Evolutionary conservation across 2,888 invertebrate genomes (phyloP), one percentile per base, ranked within the genome.

Genomic region (Ornithoptera alexandrae): DNA sequence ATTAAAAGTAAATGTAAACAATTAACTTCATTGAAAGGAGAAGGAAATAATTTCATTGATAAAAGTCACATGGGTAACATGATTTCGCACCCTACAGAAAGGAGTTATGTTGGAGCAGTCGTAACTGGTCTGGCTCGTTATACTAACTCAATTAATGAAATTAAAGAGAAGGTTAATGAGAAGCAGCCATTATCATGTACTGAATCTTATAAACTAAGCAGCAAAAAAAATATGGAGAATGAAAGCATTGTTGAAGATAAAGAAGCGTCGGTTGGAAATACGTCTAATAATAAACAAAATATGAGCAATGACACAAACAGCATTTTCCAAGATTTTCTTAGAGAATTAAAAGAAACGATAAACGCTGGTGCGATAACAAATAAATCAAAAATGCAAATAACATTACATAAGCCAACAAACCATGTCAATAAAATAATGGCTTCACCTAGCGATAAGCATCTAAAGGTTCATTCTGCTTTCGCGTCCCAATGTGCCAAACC

Each of bases 401-500:
- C 8, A 17, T 20, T 30, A 42, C 39, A 61, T 56, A 64, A 60
- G 39, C 36, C 60, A 46, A 61, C 39, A 53, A 57, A 22, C 4
- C 12, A 46, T 63, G 12, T 59, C 10, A 42, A 56, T 50, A 70
- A 67, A 39, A 22, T 65, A 42, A 42, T 61, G 24, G 18, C 50
- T 53, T 39, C 50, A 6, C 53, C 53, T 7, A 59, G 56, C 36
- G 39, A 56, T 22, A 58, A 22, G 18, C 67, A 64, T 24, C 30
- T 62, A 46, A 68, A 61, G 20, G 22, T 17, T 30, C 18, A 74
- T 42, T n/a, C 67, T 22, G 20, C 59, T 50, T 18, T 22, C 68
- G 58, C 77, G 74, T 74, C 78, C 61, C 82, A 77, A 77, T 73
- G 84, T 86, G 83, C 85, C 83, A 89, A 88, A 88, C 78, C 75